phyloP scores from a whole-genome alignment of 2,113 vertebrate species.

The Microtus oregoni region DNA sequence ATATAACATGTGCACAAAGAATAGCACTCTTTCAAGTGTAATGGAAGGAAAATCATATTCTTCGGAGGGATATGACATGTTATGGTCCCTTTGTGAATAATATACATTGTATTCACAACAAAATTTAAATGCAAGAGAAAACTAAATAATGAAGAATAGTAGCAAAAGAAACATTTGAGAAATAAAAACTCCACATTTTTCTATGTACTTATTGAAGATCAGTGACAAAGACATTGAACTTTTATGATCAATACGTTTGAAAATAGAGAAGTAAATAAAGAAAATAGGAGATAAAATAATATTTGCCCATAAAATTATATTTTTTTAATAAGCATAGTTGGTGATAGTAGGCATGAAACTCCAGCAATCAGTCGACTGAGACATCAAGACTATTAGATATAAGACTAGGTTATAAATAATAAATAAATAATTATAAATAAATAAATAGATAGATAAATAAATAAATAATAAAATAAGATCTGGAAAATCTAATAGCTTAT shows the following conservation, averaged over 20 bases:
- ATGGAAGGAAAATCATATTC: background rate
- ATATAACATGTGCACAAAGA: fast-evolving
- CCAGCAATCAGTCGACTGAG: background rate
- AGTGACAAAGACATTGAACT: background rate
- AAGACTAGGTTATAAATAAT: fast-evolving
- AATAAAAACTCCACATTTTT: background rate
- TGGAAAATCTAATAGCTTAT: background rate
- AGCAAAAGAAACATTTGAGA: background rate
- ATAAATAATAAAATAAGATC: background rate
- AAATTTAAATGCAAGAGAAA: background rate
- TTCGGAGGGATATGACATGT: background rate
- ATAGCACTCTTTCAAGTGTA: background rate
- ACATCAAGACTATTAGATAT: background rate
- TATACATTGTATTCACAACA: background rate
- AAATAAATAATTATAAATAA: no score
- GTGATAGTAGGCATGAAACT: background rate
- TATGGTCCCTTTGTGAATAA: background rate
- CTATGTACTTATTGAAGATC: background rate
- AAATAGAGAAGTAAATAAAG: background rate
- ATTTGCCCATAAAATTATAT: background rate
- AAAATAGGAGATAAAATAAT: background rate
- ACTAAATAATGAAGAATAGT: background rate
- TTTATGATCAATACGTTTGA: background rate
- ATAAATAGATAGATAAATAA: no score
- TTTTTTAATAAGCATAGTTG: background rate